Percentiles rank a stretch among this genome's conserved stretches.
Conservation (phyloP, 2,888 invertebrate genomes). For the Agonopterix heracliana region DNA sequence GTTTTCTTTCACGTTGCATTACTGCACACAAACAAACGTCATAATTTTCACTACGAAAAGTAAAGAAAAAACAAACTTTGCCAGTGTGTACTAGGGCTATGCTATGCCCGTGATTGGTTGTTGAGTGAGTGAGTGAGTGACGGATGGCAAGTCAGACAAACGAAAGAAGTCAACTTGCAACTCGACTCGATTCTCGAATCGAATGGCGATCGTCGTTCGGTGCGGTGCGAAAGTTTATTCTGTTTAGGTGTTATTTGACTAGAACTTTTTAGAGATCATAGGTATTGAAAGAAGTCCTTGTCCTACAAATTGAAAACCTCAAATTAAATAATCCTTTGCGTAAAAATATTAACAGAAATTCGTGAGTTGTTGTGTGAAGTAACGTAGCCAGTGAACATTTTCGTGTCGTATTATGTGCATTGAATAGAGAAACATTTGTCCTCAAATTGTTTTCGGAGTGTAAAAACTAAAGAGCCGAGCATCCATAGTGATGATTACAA, state of each 20-base stretch:
- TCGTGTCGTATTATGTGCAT: constrained; percentile 36
- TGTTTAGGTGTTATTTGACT: background rate
- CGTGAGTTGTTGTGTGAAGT: constrained; percentile 27
- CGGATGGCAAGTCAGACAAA: background rate
- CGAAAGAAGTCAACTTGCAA: background rate
- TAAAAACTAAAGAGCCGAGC: constrained; percentile 23
- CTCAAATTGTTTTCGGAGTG: constrained; percentile 22
- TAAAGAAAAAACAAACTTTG: constrained; percentile 4
- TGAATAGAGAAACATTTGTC: constrained; percentile 36
- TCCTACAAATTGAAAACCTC: background rate
- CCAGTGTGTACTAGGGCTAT: constrained; percentile 23
- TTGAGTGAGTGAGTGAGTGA: constrained; percentile 36
- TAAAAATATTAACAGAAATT: background rate
- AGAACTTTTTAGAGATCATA: background rate
- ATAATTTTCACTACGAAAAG: constrained; percentile 38
- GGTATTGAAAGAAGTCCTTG: background rate
- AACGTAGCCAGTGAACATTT: constrained; percentile 42
- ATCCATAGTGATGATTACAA: constrained; percentile 36
- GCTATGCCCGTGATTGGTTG: background rate
- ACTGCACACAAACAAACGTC: constrained; percentile 48
- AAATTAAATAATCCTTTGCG: background rate
- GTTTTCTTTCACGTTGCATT: constrained; percentile 38
- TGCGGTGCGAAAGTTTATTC: constrained; percentile 23
- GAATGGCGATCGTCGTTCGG: constrained; percentile 20
- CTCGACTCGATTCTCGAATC: constrained; percentile 6